Evolutionary conservation across 2,113 vertebrate genomes (phyloP).

Genomic region (Coregonus clupeaformis): DNA sequence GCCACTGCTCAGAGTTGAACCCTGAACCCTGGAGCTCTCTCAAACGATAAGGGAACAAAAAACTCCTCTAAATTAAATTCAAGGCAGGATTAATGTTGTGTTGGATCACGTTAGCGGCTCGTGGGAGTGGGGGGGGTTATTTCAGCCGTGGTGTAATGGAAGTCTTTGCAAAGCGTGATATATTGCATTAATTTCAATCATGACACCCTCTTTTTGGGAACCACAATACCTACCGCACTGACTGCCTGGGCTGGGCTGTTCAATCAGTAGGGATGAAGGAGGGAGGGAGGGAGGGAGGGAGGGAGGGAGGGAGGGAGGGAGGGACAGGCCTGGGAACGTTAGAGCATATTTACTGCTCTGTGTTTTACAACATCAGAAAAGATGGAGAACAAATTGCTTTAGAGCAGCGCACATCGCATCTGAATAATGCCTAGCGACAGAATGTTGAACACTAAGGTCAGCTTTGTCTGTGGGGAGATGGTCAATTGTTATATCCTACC

Average conservation of each 20-base stretch:
- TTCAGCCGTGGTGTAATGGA: constrained; percentile 34
- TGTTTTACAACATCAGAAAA: constrained; percentile 41
- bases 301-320: too few relatives aligned
- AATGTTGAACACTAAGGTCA: constrained; percentile 27
- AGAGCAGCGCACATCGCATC: constrained; percentile 34
- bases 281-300: too few relatives aligned
- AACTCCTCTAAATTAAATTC: constrained; percentile 27
- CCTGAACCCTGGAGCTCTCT: constrained; percentile 14
- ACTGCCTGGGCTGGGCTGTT: constrained; percentile 20
- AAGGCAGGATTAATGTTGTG: too few relatives aligned
- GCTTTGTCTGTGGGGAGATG: not conserved
- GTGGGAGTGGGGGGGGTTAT: constrained; percentile 19
- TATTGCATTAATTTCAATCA: constrained; percentile 79
- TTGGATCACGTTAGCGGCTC: constrained; percentile 14
- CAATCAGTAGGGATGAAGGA: not conserved
- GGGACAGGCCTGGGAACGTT: constrained; percentile 9
- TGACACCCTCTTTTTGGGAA: constrained; percentile 76
- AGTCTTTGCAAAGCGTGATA: constrained; percentile 64
- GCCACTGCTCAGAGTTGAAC: constrained; percentile 28
- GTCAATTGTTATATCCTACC: too few relatives aligned
- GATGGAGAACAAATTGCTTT: constrained; percentile 68
- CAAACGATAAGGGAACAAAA: constrained; percentile 7
- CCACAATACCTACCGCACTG: constrained; percentile 25
- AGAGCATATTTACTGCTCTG: constrained; percentile 48
- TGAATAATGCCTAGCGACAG: constrained; percentile 27